A percentile compares a stretch with the other conserved stretches of the same genome.
Conservation (phyloP, 2,888 invertebrate species). For the Thera britannica region DNA sequence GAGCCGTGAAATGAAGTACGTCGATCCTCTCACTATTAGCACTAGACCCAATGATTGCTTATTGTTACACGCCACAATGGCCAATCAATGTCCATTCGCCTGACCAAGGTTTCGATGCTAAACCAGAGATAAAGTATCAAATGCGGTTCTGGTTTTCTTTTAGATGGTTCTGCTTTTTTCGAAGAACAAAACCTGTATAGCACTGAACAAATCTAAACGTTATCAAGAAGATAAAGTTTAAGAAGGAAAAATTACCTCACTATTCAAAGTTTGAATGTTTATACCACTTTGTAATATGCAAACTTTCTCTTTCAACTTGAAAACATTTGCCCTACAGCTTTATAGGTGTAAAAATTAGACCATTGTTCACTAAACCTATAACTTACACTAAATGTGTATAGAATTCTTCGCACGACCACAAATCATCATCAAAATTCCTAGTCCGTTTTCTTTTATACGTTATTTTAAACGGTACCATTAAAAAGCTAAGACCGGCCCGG, state of each 20-base stretch:
- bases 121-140: slow-evolving; percentile 49
- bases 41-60: slow-evolving; percentile 69
- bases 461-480: slow-evolving; percentile 76
- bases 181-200: background rate
- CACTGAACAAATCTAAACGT: background rate
- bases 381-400: slow-evolving; percentile 21
- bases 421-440: slow-evolving; percentile 63
- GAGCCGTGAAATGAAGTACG: slow-evolving; percentile 59
- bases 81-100: slow-evolving; percentile 70
- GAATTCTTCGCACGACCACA: slow-evolving; percentile 59
- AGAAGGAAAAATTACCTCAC: background rate
- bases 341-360: too few species aligned
- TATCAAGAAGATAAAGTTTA: background rate
- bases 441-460: slow-evolving; percentile 66
- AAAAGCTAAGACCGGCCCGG: slow-evolving; percentile 69
- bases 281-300: too few species aligned
- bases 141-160: slow-evolving; percentile 41
- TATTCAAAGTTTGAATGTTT: too few species aligned
- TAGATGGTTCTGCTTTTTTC: slow-evolving; percentile 8
- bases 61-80: slow-evolving; percentile 72
- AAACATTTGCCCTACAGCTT: too few species aligned
- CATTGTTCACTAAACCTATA: too few species aligned
- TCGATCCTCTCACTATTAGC: slow-evolving; percentile 59
- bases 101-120: slow-evolving; percentile 55
- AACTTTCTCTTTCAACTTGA: too few species aligned